Percentiles rank a stretch among this genome's conserved stretches.
Evolutionary conservation across 2,888 invertebrate genomes (phyloP).

Genomic region (Drosophila mimica): DNA sequence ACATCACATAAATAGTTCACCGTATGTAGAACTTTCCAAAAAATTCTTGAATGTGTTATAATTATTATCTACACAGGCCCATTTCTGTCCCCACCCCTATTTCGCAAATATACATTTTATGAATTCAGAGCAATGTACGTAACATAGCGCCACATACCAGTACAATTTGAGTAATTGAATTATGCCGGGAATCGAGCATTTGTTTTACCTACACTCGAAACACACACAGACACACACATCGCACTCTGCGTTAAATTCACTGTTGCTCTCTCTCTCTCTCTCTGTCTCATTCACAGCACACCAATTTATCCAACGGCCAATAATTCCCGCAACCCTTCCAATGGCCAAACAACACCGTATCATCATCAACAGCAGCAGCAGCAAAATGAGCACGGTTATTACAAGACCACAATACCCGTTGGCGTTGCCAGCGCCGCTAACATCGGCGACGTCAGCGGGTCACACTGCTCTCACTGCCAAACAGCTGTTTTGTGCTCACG

Average conservation of each 20-base stretch:
- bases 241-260: conserved; percentile 38
- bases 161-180: conserved; percentile 33
- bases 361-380: conserved; percentile 57
- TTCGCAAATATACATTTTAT: conserved; percentile 1
- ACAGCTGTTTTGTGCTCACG: conserved; percentile 72
- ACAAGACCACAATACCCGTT: conserved; percentile 83
- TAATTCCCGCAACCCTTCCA: conserved; percentile 80
- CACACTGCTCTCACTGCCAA: conserved; percentile 59
- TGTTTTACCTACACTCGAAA: conserved; percentile 2
- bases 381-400: conserved; percentile 65
- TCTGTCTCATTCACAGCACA: conserved; percentile 65
- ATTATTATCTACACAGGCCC: conserved; percentile 2
- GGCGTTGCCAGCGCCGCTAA: conserved; percentile 61
- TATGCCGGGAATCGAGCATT: conserved; percentile 26
- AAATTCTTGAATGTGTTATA: not conserved
- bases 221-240: conserved; percentile 7
- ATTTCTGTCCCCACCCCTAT: not conserved
- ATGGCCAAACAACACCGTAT: conserved; percentile 80
- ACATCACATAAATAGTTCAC: not conserved
- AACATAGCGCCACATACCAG: conserved; percentile 25
- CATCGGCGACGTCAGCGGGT: conserved; percentile 38
- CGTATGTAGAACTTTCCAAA: not conserved
- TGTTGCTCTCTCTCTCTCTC: conserved; percentile 28
- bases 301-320: conserved; percentile 81
- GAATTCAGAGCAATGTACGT: conserved; percentile 18